Evolutionary conservation across 1,140 invertebrate species (phyloP), one percentile per base, ranked within the genome.

Genomic region (Condylostylus longicornis): DNA sequence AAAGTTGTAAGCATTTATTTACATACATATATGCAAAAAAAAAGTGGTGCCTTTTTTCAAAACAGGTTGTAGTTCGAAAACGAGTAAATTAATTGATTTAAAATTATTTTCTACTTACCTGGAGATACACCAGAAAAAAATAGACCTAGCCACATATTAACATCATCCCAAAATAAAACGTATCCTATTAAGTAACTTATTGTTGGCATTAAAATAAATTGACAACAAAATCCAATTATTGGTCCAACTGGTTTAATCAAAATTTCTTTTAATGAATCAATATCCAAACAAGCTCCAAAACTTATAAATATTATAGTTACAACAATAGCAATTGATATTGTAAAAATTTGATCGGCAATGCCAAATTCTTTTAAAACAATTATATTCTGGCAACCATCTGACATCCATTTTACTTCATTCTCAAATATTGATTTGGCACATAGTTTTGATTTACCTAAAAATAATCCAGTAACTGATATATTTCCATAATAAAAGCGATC

Each of bases 71-170:
- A n/a, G n/a, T n/a, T n/a, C n/a, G n/a, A n/a, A n/a, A n/a, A n/a
- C n/a, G n/a, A n/a, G n/a, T n/a, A n/a, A n/a, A n/a, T n/a, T n/a
- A n/a, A n/a, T n/a, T n/a, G n/a, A n/a, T n/a, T n/a, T n/a, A n/a
- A n/a, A n/a, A n/a, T n/a, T n/a, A n/a, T n/a, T n/a, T n/a, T n/a
- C n/a, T n/a, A n/a, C n/a, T n/a, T n/a, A 27, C 80, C 85, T 4
- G 89, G 89, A 36, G 80, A 76, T 34, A 86, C 81, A 1, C 86
- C 88, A 3, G 82, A 81, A 48, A 88, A 83, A 62, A 93, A 93
- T 53, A 94, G 70, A 3, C 88, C 88, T 39, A 91, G 62, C 36
- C 77, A 74, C 67, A 86, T 69, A 40, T 72, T 69, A 12, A 73
- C 59, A 42, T 67, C 64, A 33, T 74, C 53, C 3, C 75, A 71